Evolutionary conservation across 2,888 invertebrate genomes (phyloP), one percentile per base, ranked within the genome.

Genomic region (Tethea ocularis): DNA sequence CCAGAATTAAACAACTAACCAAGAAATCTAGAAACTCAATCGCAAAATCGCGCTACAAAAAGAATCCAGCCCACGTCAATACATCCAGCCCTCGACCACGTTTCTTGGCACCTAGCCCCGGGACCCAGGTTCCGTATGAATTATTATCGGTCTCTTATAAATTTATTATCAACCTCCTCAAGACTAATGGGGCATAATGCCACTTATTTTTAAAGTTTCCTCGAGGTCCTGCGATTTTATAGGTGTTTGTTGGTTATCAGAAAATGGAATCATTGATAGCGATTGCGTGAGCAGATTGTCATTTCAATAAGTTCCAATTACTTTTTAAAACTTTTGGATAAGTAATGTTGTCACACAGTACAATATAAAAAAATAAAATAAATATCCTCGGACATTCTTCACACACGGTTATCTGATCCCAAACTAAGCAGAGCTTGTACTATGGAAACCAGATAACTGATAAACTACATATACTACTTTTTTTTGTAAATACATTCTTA

Each of bases 151-250:
- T 20, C 46, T 46, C 20, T 20, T 46, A 46, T 20, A 17, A 46
- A 46, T 46, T 46, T 46, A 46, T 46, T 46, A 46, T 46, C 46
- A 8, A 41, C 41, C 46, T 7, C 20, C 46, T 46, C 46, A 46
- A 20, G 46, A 46, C 46, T 46, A 46, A 46, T 46, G 46, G 46
- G 46, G 46, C 46, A 46, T 46, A 15, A 46, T 46, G 20, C 46
- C 46, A 46, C 46, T 46, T 46, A 46, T 46, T 46, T 46, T 46
- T 46, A 46, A 46, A 46, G 46, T 20, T 46, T 46, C 20, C 46
- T 46, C 46, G 46, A 46, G 10, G 1, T 20, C 20, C 46, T 20
- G 17, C 46, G 10, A 46, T 46, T 46, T 20, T 46, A 46, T 46
- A 46, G 46, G 46, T 46, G 46, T 46, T 46, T 46, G 46, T 46